A percentile compares a stretch with the other conserved stretches of the same genome.
phyloP scores from a whole-genome alignment of 2,888 invertebrate species.

The Heliothis peltigera region DNA sequence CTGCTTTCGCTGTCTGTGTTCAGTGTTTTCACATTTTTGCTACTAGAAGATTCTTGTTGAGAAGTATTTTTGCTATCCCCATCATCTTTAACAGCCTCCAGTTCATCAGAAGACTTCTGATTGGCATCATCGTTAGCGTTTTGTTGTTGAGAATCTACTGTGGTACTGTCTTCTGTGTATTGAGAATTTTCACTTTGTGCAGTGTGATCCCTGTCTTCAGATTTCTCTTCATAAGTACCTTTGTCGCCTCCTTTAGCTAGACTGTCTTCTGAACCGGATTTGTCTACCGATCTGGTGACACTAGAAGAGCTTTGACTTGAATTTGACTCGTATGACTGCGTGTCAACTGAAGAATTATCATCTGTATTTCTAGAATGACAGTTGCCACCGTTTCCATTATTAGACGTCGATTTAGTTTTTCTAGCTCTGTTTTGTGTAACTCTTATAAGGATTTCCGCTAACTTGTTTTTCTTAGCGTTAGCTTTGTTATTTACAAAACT shows the following conservation, averaged over 20 bases:
- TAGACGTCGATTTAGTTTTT: not conserved
- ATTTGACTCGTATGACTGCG: not conserved
- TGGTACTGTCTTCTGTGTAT: not conserved
- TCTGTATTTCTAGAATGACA: constrained; percentile 3
- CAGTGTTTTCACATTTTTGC: not conserved
- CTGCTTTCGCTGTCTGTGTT: not conserved
- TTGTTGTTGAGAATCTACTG: not conserved
- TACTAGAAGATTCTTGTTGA: not conserved
- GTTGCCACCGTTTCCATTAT: not conserved
- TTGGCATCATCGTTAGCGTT: not conserved
- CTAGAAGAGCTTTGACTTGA: not conserved
- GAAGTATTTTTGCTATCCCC: not conserved
- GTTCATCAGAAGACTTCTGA: not conserved
- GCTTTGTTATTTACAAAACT: not conserved
- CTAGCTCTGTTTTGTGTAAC: not conserved
- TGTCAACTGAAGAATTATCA: too few species aligned
- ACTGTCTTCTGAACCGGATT: not conserved
- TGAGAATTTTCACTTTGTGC: not conserved
- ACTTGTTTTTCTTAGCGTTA: not conserved
- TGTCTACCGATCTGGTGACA: not conserved
- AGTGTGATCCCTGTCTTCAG: not conserved
- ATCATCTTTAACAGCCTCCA: not conserved
- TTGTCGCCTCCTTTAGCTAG: rapidly evolving
- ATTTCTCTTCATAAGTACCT: not conserved
- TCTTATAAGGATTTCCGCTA: not conserved